Evolutionary conservation across 2,888 invertebrate species (phyloP).

Genomic region (Drosophila borealis): DNA sequence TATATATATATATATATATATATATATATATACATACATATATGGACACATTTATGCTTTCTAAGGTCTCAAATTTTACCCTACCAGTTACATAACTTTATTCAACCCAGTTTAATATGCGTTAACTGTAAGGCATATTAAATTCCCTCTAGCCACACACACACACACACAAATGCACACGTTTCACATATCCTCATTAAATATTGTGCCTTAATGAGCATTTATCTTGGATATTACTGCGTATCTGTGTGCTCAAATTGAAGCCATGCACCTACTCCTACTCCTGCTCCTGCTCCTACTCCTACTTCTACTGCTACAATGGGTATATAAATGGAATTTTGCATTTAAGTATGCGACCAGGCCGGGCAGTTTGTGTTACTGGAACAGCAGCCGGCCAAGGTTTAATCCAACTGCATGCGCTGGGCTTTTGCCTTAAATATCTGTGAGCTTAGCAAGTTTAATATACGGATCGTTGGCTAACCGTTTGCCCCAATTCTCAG

Average conservation of each 20-base stretch:
- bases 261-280: constrained; percentile 28
- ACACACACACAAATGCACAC: neutral
- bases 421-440: constrained; percentile 47
- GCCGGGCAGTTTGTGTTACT: constrained; percentile 10
- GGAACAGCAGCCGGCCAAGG: constrained; percentile 27
- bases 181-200: constrained; percentile 69
- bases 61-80: too few species aligned
- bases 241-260: constrained; percentile 45
- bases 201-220: constrained; percentile 65
- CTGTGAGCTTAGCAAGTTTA: constrained; percentile 53
- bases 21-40: too few species aligned
- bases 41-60: neutral
- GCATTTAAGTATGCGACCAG: constrained; percentile 40
- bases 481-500: constrained; percentile 38
- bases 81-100: neutral
- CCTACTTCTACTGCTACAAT: neutral
- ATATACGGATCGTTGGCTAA: constrained; percentile 33
- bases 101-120: constrained; percentile 6
- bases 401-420: constrained; percentile 59
- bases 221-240: constrained; percentile 62
- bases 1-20: too few species aligned
- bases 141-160: neutral
- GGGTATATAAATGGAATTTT: constrained; percentile 48
- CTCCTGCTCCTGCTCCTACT: neutral
- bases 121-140: neutral